Percentiles rank a stretch among this genome's conserved stretches.
phyloP scores from a whole-genome alignment of 2,888 invertebrate genomes.

The Sthenelais limicola region DNA sequence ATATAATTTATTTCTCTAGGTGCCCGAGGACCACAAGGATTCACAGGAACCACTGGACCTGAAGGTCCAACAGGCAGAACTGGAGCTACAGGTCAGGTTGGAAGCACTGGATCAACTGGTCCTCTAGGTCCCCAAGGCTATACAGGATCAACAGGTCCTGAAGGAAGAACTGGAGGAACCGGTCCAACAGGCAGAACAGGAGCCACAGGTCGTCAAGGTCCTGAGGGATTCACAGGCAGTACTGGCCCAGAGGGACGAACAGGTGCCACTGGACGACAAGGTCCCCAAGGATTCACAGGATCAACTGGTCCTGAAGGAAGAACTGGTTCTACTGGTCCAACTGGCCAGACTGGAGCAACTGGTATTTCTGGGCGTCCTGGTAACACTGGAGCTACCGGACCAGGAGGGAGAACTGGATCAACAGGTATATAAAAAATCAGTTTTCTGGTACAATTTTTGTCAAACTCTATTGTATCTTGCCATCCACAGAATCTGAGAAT shows the following conservation, averaged over 20 bases:
- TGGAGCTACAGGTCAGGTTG: slow-evolving; percentile 35
- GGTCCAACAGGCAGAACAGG: slow-evolving; percentile 39
- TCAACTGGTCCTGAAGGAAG: slow-evolving; percentile 45
- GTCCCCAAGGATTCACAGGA: slow-evolving; percentile 46
- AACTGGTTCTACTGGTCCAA: slow-evolving; percentile 39
- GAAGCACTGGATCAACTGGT: slow-evolving; percentile 21
- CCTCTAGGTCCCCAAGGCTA: slow-evolving; percentile 30
- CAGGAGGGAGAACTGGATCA: slow-evolving; percentile 37
- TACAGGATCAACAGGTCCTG: slow-evolving; percentile 42
- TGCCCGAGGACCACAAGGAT: slow-evolving; percentile 23
- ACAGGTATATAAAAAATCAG: slow-evolving; percentile 39
- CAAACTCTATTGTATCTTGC: too few relatives aligned
- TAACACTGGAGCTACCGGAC: slow-evolving; percentile 13
- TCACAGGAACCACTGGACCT: slow-evolving; percentile 22
- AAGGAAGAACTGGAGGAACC: slow-evolving; percentile 26
- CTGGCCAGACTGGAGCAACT: slow-evolving; percentile 43
- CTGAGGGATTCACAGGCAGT: slow-evolving; percentile 35
- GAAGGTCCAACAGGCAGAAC: slow-evolving; percentile 32
- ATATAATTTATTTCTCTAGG: slow-evolving; percentile 4
- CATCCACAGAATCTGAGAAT: too few relatives aligned
- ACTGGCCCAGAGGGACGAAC: slow-evolving; percentile 11
- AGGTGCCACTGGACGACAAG: slow-evolving; percentile 26
- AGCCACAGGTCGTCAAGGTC: slow-evolving; percentile 34
- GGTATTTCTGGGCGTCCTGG: slow-evolving; percentile 34
- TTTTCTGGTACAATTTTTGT: slow-evolving; percentile 36